Evolutionary conservation across 2,888 invertebrate species (phyloP), one percentile per base, ranked within the genome.

Genomic region (Labia minor): DNA sequence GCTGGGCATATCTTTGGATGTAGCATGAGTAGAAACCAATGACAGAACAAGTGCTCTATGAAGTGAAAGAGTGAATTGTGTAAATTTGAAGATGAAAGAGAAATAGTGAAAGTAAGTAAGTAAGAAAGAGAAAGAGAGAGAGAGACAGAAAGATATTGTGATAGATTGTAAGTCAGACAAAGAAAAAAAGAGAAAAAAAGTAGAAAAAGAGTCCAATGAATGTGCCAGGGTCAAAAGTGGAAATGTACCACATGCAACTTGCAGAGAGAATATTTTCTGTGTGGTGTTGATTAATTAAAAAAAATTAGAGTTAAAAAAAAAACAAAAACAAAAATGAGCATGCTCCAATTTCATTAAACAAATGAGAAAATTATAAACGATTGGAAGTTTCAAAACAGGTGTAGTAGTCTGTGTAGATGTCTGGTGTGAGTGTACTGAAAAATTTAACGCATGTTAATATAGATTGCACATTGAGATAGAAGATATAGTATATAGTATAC

Each of bases 311-410:
- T 8, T 4, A 49, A 14, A n/a, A 14, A 49, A 14, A 49, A 8
- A 26, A 26, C 26, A 26, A 26, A n/a, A n/a, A n/a, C n/a, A n/a
- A n/a, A n/a, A 49, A 49, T 49, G n/a, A 49, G 14, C 49, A 49
- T 49, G 49, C 49, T 49, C n/a, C 14, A 49, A 49, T 49, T 49
- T 49, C 49, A 49, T 49, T n/a, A 49, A 14, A 49, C 3, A 49
- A 49, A 49, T n/a, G 16, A 49, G 3, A 49, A 49, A 49, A 49
- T 11, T 3, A 49, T 49, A 49, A 49, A 49, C 49, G 49, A 49
- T 49, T 49, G 49, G 49, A 49, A 49, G 49, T 49, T 49, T 49
- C 49, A 49, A 49, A 49, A 49, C 49, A 49, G 49, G 49, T 49
- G 49, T 49, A 49, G 49, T 49, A 49, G 49, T 49, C 49, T 49